Evolutionary conservation across 1,140 invertebrate species (phyloP).

Genomic region (honey bee (Apis mellifera)): DNA sequence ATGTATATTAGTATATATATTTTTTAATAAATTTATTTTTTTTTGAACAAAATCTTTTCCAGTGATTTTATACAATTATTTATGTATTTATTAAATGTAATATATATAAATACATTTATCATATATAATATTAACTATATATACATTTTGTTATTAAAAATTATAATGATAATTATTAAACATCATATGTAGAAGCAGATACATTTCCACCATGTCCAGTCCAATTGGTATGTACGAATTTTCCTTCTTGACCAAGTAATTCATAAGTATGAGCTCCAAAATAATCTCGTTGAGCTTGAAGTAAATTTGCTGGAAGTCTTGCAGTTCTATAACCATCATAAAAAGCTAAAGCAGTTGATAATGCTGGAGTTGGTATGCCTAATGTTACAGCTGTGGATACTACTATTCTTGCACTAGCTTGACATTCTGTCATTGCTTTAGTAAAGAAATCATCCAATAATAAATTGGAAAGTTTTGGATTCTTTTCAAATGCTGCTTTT

Average conservation of each 20-base stretch:
- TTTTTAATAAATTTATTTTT: slow-evolving; percentile 14
- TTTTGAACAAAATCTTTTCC: neutral
- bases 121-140: slow-evolving; percentile 9
- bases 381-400: slow-evolving; percentile 85
- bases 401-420: slow-evolving; percentile 88
- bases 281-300: slow-evolving; percentile 98
- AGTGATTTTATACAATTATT: neutral
- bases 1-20: neutral
- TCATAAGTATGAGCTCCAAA: slow-evolving; percentile 99
- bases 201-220: slow-evolving; percentile 98
- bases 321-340: slow-evolving; percentile 96
- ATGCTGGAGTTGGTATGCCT: slow-evolving; percentile 96
- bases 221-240: slow-evolving; percentile 99
- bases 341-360: slow-evolving; percentile 96
- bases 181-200: slow-evolving; percentile 97
- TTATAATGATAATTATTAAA: slow-evolving; percentile 81
- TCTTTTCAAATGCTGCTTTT: slow-evolving; percentile 96
- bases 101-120: slow-evolving; percentile 24
- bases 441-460: slow-evolving; percentile 97
- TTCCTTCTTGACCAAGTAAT: slow-evolving; percentile 91
- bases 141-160: slow-evolving; percentile 17
- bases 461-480: slow-evolving; percentile 94
- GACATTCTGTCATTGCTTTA: slow-evolving; percentile 90
- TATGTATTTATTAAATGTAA: slow-evolving; percentile 14
- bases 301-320: slow-evolving; percentile 93